phyloP scores from a whole-genome alignment of 2,888 invertebrate species.

The Andrena hattorfiana region DNA sequence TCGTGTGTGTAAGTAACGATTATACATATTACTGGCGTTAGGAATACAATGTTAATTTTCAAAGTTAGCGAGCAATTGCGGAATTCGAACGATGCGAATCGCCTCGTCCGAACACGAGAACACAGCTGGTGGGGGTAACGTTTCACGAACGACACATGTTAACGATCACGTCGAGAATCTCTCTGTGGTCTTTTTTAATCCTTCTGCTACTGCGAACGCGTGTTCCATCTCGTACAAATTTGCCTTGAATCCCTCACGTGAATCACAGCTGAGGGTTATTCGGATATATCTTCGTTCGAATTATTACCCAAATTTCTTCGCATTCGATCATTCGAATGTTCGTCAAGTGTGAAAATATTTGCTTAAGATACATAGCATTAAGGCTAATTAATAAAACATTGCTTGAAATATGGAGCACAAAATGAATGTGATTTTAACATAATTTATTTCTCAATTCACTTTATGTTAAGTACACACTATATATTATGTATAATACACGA shows the following conservation, averaged over 20 bases:
- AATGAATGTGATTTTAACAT: no score
- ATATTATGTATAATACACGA: no score
- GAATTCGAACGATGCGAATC: slow-evolving; percentile 41
- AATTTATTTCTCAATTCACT: no score
- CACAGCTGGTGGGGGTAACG: neutral
- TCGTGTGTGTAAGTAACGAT: neutral
- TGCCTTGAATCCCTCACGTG: neutral
- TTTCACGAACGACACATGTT: slow-evolving; percentile 22
- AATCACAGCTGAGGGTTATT: neutral
- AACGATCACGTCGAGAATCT: slow-evolving; percentile 24
- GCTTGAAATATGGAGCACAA: no score
- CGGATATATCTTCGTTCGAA: neutral
- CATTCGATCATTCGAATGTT: neutral
- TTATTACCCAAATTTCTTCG: neutral
- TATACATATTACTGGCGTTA: slow-evolving; percentile 20
- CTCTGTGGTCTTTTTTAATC: slow-evolving; percentile 13
- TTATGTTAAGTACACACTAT: no score
- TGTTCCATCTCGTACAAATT: slow-evolving; percentile 3
- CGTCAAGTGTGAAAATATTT: no score
- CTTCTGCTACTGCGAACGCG: neutral
- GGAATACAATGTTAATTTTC: slow-evolving; percentile 29
- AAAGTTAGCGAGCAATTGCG: slow-evolving; percentile 24
- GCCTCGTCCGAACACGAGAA: slow-evolving; percentile 6
- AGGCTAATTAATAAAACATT: no score
- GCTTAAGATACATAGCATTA: no score